These are phyloP conservation scores for Drosophila lacteicornis DNA, from an alignment of 1,140 invertebrate species.

Conservation along the genomic window DNA sequence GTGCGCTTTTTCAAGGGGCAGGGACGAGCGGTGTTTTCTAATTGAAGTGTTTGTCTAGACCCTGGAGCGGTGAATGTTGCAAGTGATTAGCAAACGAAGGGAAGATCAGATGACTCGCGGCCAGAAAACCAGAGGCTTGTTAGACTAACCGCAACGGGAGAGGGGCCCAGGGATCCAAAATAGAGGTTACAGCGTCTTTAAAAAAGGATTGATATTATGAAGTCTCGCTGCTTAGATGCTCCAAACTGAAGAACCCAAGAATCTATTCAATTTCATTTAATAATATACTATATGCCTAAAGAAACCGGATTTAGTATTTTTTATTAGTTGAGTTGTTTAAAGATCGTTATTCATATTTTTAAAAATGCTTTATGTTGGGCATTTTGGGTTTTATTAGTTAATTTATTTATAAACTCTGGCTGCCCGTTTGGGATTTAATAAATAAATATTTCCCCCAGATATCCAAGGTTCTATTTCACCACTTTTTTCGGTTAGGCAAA, in stretches of 20 bases:
- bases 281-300: no score
- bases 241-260: background rate
- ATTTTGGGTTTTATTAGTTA: background rate
- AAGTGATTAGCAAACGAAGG: conserved; percentile 62
- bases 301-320: no score
- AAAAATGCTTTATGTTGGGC: no score
- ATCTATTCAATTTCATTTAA: no score
- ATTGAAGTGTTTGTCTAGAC: conserved; percentile 68
- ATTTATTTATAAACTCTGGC: no score
- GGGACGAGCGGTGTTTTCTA: conserved; percentile 41
- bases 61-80: conserved; percentile 66
- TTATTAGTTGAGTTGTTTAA: no score
- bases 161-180: background rate
- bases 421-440: background rate
- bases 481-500: background rate
- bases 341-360: no score
- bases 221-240: background rate
- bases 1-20: conserved; percentile 5
- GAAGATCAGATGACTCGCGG: conserved; percentile 7
- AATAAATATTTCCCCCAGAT: background rate
- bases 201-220: background rate
- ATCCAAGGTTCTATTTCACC: background rate
- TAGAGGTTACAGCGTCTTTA: background rate
- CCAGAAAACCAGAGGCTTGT: conserved; percentile 9
- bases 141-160: background rate